These are phyloP conservation scores for Heliornis fulica DNA, from an alignment of 2,113 vertebrate species.

Conservation along the genomic window DNA sequence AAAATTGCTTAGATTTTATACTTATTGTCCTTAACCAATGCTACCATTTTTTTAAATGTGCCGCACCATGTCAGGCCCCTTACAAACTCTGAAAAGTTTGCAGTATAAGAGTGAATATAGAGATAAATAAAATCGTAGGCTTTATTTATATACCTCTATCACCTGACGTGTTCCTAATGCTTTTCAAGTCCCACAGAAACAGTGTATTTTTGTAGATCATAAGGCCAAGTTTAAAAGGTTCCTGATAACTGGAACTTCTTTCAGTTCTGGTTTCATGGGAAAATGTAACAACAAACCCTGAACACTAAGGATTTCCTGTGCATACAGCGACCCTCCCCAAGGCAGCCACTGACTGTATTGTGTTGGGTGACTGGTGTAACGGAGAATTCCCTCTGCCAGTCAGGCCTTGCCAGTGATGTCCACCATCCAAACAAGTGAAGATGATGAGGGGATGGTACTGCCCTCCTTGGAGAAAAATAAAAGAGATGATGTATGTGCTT, in stretches of 20 bases:
- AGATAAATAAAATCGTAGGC: not conserved
- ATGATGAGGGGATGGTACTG: not conserved
- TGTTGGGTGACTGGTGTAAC: not conserved
- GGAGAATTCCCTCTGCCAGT: not conserved
- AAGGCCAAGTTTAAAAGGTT: not conserved
- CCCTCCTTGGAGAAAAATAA: not conserved
- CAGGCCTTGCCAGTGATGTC: not conserved
- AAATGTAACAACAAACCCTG: not conserved
- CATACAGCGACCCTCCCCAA: not conserved
- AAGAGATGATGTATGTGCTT: not conserved
- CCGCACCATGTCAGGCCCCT: not conserved
- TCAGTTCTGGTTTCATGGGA: not conserved
- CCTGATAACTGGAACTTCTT: not conserved
- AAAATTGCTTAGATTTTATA: not conserved
- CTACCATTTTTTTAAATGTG: not conserved
- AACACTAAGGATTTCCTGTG: not conserved
- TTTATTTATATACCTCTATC: not conserved
- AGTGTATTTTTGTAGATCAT: not conserved
- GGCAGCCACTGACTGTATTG: not conserved
- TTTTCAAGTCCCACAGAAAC: not conserved
- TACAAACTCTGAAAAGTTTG: not conserved
- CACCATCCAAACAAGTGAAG: not conserved
- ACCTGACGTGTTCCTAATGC: rapidly evolving
- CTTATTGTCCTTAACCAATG: not conserved
- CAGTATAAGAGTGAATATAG: not conserved